Evolutionary conservation across 2,888 invertebrate species (phyloP).

Genomic region (Microplitis manilae): DNA sequence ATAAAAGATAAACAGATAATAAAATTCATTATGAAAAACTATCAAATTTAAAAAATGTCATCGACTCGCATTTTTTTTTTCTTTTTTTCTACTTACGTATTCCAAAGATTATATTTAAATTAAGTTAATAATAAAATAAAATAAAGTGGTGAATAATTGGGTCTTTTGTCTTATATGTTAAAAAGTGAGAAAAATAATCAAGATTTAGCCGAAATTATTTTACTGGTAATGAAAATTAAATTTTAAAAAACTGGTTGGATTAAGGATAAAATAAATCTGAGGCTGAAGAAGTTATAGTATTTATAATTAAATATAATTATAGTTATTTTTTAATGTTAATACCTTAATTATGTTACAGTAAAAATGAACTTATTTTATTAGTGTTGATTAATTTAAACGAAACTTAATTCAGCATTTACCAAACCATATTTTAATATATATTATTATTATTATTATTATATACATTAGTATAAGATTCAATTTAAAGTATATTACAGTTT

Average conservation of each 20-base stretch:
- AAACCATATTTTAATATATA: neutral
- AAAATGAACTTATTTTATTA: conserved; percentile 70
- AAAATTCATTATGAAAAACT: too few relatives aligned
- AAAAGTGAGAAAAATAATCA: conserved; percentile 4
- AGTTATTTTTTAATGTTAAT: conserved; percentile 58
- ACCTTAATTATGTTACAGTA: conserved; percentile 60
- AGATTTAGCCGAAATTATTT: conserved; percentile 3
- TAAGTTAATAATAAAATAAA: too few relatives aligned
- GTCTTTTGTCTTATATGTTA: conserved; percentile 15
- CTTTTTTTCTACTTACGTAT: too few relatives aligned
- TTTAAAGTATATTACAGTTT: conserved; percentile 15
- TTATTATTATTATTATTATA: neutral
- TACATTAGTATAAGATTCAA: conserved; percentile 7
- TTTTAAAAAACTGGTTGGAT: conserved; percentile 2
- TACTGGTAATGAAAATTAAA: neutral
- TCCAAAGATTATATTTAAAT: neutral
- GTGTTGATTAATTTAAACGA: conserved; percentile 55
- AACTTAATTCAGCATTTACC: conserved; percentile 35
- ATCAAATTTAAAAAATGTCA: too few relatives aligned
- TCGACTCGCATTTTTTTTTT: too few relatives aligned
- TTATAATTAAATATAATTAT: conserved; percentile 38
- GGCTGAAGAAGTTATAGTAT: neutral
- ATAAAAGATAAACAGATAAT: too few relatives aligned
- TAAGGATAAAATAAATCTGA: neutral
- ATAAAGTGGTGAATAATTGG: neutral